These are phyloP conservation scores for Eurypyga helias DNA, from an alignment of 2,113 vertebrate genomes.

Conservation along the genomic window DNA sequence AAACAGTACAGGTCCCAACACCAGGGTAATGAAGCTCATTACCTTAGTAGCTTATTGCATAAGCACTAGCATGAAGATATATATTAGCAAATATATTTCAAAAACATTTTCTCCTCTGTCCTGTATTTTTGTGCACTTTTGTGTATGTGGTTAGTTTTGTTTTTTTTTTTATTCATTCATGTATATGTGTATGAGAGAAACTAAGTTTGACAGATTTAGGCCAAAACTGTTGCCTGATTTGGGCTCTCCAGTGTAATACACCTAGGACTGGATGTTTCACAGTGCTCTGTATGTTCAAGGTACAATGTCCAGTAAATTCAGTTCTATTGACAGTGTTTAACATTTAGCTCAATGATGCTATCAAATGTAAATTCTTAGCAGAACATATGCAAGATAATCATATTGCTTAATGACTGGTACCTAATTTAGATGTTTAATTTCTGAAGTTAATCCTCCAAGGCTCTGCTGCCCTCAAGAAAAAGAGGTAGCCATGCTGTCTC, in stretches of 20 bases:
- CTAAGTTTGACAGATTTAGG: neutral
- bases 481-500: neutral
- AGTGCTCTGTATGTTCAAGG: neutral
- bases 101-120: neutral
- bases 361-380: slow-evolving; percentile 8
- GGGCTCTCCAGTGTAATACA: neutral
- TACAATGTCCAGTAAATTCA: neutral
- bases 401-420: neutral
- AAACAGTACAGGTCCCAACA: too few species aligned
- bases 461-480: neutral
- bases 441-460: slow-evolving; percentile 11
- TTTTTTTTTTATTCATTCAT: neutral
- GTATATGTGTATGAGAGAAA: neutral
- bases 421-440: slow-evolving; percentile 24
- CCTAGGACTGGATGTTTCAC: neutral
- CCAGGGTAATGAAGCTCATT: neutral
- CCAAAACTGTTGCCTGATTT: neutral
- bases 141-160: too few species aligned
- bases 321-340: neutral
- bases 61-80: neutral
- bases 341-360: neutral
- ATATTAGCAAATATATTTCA: neutral
- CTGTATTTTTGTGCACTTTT: neutral
- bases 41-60: neutral
- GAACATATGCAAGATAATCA: slow-evolving; percentile 6